Evolutionary conservation across 1,140 invertebrate genomes (phyloP), one percentile per base, ranked within the genome.

Genomic region (Teleogryllus occipitalis): DNA sequence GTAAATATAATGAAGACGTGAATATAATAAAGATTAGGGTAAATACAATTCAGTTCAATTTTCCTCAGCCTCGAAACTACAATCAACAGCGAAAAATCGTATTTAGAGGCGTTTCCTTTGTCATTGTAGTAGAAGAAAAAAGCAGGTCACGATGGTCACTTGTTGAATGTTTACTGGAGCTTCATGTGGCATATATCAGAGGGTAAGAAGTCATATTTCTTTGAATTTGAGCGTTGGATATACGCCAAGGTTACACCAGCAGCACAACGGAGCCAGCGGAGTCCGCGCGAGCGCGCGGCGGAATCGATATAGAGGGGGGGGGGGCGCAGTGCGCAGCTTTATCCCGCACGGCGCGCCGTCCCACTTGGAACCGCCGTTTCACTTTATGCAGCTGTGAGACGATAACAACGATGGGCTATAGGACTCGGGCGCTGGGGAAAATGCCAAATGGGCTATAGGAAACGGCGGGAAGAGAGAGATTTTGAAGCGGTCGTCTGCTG

Each of bases 301-400:
- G 75, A 77, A 77, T 80, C 79, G 79, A 80, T 80, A 80, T 47
- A 47, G 46, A n/a, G 6, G 75, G 79, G 49, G 79, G 79, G 76
- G 27, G 22, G 14, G 79, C 75, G 76, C 79, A 77, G 48, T 80
- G 76, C 47, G 75, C 75, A 15, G 76, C 76, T 80, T 74, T 77
- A 80, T 80, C 79, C 79, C 47, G 76, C 47, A 14, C 47, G 27
- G 79, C 46, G 48, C 48, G 22, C 27, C 75, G 27, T 47, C 54
- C 65, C 80, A 46, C 48, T n/a, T 76, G 46, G 74, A 73, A 74
- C 80, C 86, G 86, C 81, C 82, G 82, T 82, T 83, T 83, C 82
- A 87, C 87, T 88, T 88, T 88, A 88, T 88, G 87, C 87, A 88
- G 87, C 87, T 88, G 87, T 87, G 87, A 86, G 87, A 87, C 87